Base-by-base conservation (phyloP, 2,797 vertebrate species). In the Molothrus aeneus region DNA sequence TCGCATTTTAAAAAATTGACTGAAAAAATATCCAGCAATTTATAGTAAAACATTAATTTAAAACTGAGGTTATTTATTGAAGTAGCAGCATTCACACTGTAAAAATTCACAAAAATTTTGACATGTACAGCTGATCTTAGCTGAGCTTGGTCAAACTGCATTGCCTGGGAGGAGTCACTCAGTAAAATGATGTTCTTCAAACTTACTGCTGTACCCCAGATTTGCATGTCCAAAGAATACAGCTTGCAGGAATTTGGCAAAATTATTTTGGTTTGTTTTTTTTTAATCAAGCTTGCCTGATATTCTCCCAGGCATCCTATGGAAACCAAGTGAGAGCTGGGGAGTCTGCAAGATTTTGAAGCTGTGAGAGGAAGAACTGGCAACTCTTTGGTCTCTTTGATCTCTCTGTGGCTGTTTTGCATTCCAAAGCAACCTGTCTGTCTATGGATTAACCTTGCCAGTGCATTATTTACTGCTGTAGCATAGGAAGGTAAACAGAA, bases 121-220 rank as follows among this genome's bases (percentile, higher is more conserved):
- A 45, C 2, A 0, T 11, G 8, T 38, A 13, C n/a, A 36, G 1
- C 2, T 48, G 42, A 59, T 47, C 4, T 53, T 28, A 32, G 18
- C 13, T 53, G 50, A 74, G 3, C 13, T 66, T 20, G 47, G n/a
- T 18, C 60, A 53, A 61, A 45, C 4, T 24, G 7, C 13, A 14
- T 4, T 19, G n/a, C 9, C 17, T 13, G 24, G 5, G 3, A 22
- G 50, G 14, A 79, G 18, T 43, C 28, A 40, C 14, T 43, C 2
- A 2, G 8, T 4, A 40, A 64, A 88, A 60, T 45, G 6, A 31
- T 13, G 5, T 24, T 17, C 18, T 74, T 34, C n/a, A 45, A 4
- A 32, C 7, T 56, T 24, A 24, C 21, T 54, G 11, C 28, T 26
- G 15, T 13, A 26, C 7, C 22, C 21, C 34, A 59, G n/a, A 25